Evolutionary conservation across 2,888 invertebrate genomes (phyloP), one percentile per base, ranked within the genome.

Genomic region (Drosophila sordidula): DNA sequence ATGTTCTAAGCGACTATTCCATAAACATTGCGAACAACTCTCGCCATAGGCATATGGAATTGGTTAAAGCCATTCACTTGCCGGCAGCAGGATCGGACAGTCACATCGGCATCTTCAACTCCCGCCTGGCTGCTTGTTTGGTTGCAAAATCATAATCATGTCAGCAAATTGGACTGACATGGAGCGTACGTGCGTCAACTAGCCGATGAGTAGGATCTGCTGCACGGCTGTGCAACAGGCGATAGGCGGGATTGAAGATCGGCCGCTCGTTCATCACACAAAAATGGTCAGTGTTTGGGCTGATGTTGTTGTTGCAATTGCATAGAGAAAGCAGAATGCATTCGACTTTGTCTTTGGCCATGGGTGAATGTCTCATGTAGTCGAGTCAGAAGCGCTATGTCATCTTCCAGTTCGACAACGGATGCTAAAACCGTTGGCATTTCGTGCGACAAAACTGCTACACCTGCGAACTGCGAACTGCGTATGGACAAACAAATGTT

Each of bases 101-200:
- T 75, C 38, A 49, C 75, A 72, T 56, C 44, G 70, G 75, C 70
- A 65, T 74, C 49, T 59, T 45, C 62, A 58, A 73, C 77, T 75
- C 72, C 75, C 65, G 72, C 62, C 79, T 82, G 70, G 78, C 47
- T n/a, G 42, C 25, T 44, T 61, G 42, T 26, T 77, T 74, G 78
- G 78, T 55, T 62, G 57, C 75, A 84, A 89, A 85, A 85, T 85
- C 89, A 85, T 85, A 89, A 85, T 89, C 85, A 89, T 85, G 85
- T 85, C 85, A 87, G 87, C 85, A 85, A 85, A 85, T 85, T 85
- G 81, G 85, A 89, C 85, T 89, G 85, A 85, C 85, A 89, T 85
- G 79, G 66, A 70, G 78, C 75, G 86, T 87, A 88, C 84, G 84
- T 85, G 89, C 89, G 68, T 75, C 87, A 86, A 89, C 89, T 85